phyloP scores from a whole-genome alignment of 2,888 invertebrate genomes.

The Hydraecia micacea region DNA sequence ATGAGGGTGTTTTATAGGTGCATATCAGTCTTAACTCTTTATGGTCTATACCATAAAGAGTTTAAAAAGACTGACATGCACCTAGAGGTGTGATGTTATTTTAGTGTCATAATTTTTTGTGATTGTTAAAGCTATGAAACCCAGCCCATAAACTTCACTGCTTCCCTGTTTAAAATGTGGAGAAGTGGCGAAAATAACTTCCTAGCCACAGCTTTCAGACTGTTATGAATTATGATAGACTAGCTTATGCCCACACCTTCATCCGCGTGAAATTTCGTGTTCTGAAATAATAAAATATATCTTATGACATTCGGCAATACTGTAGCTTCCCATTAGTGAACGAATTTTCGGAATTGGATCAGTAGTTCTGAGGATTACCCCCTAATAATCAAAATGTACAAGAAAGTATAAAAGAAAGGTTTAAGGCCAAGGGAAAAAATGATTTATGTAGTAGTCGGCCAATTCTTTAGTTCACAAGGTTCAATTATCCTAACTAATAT shows the following conservation, averaged over 20 bases:
- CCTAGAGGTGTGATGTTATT: background rate
- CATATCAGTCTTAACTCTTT: background rate
- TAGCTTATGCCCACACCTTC: background rate
- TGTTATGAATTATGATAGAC: background rate
- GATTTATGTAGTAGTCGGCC: background rate
- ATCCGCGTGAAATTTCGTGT: background rate
- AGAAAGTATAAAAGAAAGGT: background rate
- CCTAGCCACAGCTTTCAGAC: background rate
- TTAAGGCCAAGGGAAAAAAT: slow-evolving; percentile 10
- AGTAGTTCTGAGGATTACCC: too few species aligned
- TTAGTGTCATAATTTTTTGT: background rate
- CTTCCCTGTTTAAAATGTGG: background rate
- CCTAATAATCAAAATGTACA: background rate
- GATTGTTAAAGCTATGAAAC: background rate
- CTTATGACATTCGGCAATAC: background rate
- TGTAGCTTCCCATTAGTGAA: background rate
- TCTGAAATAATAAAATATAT: background rate
- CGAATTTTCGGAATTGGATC: background rate
- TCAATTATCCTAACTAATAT: too few species aligned
- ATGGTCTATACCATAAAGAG: too few species aligned
- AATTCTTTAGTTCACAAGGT: slow-evolving; percentile 7
- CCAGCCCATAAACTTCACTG: too few species aligned
- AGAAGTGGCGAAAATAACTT: background rate
- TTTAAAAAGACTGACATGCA: too few species aligned
- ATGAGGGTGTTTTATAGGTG: background rate